A percentile compares a stretch with the other conserved stretches of the same genome.
Evolutionary conservation across 2,113 vertebrate species (phyloP).

Genomic region (Gymnarchus niloticus): DNA sequence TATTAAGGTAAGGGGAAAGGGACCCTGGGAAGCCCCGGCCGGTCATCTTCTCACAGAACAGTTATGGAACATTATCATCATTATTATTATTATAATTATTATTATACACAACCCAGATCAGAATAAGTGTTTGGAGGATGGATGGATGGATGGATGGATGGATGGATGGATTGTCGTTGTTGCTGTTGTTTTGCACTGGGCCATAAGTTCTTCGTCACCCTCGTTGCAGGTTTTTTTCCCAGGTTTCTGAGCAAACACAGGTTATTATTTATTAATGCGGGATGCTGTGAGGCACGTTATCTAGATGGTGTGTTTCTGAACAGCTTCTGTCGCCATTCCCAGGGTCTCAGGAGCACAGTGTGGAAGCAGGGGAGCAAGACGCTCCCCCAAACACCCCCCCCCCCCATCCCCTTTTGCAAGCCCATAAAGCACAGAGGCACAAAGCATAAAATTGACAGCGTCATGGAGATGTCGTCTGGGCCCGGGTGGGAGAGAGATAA

Average conservation of each 20-base stretch:
- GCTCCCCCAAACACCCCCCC: background rate
- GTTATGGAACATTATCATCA: no score
- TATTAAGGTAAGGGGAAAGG: background rate
- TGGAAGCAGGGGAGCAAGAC: background rate
- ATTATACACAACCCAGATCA: no score
- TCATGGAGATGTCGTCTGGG: slow-evolving; percentile 62
- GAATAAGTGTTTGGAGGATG: no score
- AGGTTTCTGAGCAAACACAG: background rate
- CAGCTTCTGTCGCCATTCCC: background rate
- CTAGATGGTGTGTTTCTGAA: background rate
- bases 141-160: no score
- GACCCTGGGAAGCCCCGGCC: background rate
- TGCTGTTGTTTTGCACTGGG: background rate
- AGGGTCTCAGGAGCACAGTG: background rate
- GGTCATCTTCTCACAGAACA: background rate
- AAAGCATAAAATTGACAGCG: slow-evolving; percentile 76
- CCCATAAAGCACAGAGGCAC: slow-evolving; percentile 66
- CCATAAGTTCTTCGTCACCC: background rate
- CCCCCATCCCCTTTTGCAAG: slow-evolving; percentile 22
- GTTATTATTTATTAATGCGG: slow-evolving; percentile 7
- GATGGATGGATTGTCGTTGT: background rate
- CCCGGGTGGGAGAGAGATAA: slow-evolving; percentile 62
- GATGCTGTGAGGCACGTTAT: background rate
- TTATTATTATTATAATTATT: no score
- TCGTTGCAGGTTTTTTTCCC: background rate